phyloP scores from a whole-genome alignment of 2,797 vertebrate species.

The Ficedula albicollis region DNA sequence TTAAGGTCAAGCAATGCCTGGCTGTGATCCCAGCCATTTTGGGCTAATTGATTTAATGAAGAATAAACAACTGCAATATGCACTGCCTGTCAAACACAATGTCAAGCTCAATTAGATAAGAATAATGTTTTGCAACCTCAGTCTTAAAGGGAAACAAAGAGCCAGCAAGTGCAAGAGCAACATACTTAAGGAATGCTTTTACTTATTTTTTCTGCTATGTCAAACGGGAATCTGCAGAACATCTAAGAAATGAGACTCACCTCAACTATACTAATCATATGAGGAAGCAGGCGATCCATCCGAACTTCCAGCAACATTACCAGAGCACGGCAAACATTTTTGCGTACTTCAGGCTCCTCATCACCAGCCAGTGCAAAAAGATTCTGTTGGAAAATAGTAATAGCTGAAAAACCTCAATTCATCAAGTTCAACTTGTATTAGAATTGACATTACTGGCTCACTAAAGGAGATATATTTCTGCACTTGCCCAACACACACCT shows the following conservation, averaged over 20 bases:
- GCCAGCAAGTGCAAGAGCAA: not conserved
- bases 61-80: not conserved
- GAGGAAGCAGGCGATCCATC: constrained; percentile 88
- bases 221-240: not conserved
- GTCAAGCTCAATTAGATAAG: not conserved
- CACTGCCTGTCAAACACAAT: not conserved
- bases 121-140: not conserved
- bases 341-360: constrained; percentile 87
- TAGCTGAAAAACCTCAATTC: not conserved
- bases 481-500: not conserved
- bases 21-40: not conserved
- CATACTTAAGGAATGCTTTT: not conserved
- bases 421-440: not conserved
- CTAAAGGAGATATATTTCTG: not conserved
- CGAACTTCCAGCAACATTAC: constrained; percentile 88
- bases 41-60: not conserved
- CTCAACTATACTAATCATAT: constrained; percentile 89
- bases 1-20: not conserved
- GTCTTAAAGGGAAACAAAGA: not conserved
- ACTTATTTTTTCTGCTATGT: not conserved
- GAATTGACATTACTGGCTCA: not conserved
- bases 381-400: constrained; percentile 72
- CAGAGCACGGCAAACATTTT: constrained; percentile 87
- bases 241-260: constrained; percentile 55
- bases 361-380: constrained; percentile 86